phyloP scores from a whole-genome alignment of 2,888 invertebrate genomes.

The Mesorhabditis spiculigera region DNA sequence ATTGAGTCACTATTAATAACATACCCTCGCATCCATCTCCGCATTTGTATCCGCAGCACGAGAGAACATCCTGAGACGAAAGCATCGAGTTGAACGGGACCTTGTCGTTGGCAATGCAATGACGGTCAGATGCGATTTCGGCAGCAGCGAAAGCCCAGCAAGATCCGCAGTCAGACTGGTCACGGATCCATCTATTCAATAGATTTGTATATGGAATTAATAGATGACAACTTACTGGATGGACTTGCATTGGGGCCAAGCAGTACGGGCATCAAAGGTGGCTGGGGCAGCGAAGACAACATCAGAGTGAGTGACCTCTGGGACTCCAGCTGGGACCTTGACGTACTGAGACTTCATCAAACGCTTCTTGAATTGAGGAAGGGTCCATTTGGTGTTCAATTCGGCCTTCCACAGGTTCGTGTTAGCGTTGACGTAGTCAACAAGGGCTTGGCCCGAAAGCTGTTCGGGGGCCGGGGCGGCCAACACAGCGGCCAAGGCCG shows the following conservation, averaged over 20 bases:
- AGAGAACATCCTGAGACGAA: constrained; percentile 66
- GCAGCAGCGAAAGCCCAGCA: constrained; percentile 72
- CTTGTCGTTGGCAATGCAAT: constrained; percentile 60
- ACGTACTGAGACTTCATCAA: constrained; percentile 23
- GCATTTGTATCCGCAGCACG: constrained; percentile 54
- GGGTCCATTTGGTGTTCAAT: constrained; percentile 16
- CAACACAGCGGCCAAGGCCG: not conserved
- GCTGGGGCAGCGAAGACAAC: constrained; percentile 66
- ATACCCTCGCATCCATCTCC: constrained; percentile 25
- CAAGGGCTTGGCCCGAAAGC: constrained; percentile 39
- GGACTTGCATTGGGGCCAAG: constrained; percentile 83
- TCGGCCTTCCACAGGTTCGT: constrained; percentile 23
- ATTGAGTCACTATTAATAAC: no score
- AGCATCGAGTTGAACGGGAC: constrained; percentile 14
- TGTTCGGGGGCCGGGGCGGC: constrained; percentile 14
- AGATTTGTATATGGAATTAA: no score
- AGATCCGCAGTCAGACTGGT: constrained; percentile 85
- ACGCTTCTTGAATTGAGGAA: constrained; percentile 16
- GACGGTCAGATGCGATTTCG: constrained; percentile 62
- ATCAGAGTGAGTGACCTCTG: constrained; percentile 15
- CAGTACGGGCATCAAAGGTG: constrained; percentile 75
- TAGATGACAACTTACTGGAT: constrained; percentile 60
- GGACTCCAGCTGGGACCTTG: constrained; percentile 4
- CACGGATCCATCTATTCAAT: constrained; percentile 70
- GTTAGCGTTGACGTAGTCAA: constrained; percentile 46